Percentiles rank a stretch among this genome's conserved stretches.
Evolutionary conservation across 2,113 vertebrate genomes (phyloP).

Genomic region (Cyphomyrus plagiostoma): DNA sequence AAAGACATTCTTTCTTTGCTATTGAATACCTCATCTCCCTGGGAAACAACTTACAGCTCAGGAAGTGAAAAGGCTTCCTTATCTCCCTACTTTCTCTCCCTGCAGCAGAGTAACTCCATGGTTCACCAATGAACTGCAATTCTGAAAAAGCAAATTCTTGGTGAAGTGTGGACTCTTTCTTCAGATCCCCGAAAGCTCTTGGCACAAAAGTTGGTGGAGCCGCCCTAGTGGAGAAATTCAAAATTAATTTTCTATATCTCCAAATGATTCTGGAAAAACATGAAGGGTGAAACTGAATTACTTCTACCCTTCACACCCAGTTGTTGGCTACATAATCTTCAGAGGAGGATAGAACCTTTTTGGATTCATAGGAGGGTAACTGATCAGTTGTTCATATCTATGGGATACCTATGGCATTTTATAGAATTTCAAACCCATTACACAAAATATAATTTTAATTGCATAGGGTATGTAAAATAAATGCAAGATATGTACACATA

Average conservation of each 20-base stretch:
- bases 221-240: not conserved
- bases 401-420: not conserved
- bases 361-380: not conserved
- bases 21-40: not conserved
- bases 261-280: not conserved
- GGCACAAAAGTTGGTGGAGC: not conserved
- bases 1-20: conserved; percentile 2
- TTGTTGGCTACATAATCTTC: not conserved
- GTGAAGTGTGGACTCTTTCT: not conserved
- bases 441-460: not conserved
- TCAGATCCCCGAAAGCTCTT: not conserved
- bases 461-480: not conserved
- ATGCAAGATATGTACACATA: not conserved
- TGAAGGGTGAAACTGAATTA: not conserved
- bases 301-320: not conserved
- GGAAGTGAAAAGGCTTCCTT: not conserved
- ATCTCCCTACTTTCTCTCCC: not conserved
- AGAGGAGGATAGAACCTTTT: not conserved
- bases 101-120: not conserved
- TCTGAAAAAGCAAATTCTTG: not conserved
- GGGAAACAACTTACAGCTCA: conserved; percentile 11
- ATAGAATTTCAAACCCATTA: not conserved
- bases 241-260: not conserved
- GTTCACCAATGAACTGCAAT: conserved; percentile 2
- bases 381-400: not conserved